phyloP scores from a whole-genome alignment of 53 echinoderm and acorn worm genomes.

The Zoroaster sp. region DNA sequence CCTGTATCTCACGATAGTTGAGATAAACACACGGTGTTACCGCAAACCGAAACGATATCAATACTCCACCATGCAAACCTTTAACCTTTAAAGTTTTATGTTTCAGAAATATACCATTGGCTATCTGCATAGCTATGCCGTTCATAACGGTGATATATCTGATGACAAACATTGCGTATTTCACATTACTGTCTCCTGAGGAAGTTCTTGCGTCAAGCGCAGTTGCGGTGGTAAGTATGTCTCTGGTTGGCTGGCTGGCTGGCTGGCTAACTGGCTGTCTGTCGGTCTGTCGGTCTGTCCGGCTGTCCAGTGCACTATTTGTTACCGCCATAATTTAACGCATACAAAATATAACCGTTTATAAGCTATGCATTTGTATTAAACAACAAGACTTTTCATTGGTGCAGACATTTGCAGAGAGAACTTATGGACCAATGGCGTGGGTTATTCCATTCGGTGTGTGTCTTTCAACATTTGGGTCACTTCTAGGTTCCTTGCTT shows the following conservation, averaged over 20 bases:
- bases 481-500: background rate
- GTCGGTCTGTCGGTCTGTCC: no score
- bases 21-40: no score
- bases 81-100: no score
- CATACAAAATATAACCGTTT: no score
- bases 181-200: background rate
- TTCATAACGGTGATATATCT: background rate
- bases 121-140: background rate
- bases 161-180: background rate
- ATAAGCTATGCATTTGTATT: no score
- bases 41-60: no score
- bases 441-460: conserved; percentile 25
- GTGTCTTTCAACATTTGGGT: conserved; percentile 11
- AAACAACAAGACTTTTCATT: background rate
- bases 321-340: no score
- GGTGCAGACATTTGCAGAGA: conserved; percentile 9
- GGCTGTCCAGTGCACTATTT: no score
- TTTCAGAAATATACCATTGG: background rate
- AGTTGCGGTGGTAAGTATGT: background rate
- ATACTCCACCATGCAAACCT: no score
- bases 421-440: background rate
- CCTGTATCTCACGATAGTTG: no score
- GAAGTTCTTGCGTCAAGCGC: background rate
- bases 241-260: no score
- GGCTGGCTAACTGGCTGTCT: no score